These are phyloP conservation scores for Amphiprion clarkii DNA, from an alignment of 2,797 vertebrate genomes.

Conservation along the genomic window DNA sequence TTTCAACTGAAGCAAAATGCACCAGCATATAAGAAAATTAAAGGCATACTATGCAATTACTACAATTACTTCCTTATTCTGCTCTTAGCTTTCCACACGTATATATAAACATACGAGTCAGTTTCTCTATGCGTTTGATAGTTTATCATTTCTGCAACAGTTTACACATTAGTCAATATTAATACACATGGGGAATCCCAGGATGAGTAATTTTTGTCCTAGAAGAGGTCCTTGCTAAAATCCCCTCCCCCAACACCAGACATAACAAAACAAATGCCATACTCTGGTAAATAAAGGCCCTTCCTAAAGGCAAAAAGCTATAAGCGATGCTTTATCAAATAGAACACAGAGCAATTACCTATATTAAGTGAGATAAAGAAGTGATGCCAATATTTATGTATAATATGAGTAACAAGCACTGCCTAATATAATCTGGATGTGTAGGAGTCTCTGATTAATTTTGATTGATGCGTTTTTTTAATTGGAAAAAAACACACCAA, in stretches of 20 bases:
- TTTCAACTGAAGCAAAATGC: background rate
- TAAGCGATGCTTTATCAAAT: background rate
- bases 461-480: fast-evolving
- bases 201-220: slow-evolving; percentile 26
- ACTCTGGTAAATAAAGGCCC: slow-evolving; percentile 31
- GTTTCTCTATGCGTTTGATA: background rate
- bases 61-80: slow-evolving; percentile 36
- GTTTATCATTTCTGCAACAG: background rate
- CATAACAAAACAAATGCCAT: slow-evolving; percentile 72
- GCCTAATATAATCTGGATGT: background rate
- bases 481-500: background rate
- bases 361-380: background rate
- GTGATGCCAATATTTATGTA: background rate
- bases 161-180: background rate
- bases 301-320: slow-evolving; percentile 1
- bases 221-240: slow-evolving; percentile 30
- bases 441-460: background rate
- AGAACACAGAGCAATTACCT: background rate
- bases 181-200: slow-evolving; percentile 9
- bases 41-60: background rate
- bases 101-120: background rate
- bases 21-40: background rate
- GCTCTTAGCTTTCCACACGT: background rate
- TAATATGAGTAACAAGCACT: slow-evolving; percentile 1
- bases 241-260: slow-evolving; percentile 71